Base-by-base conservation (phyloP, 2,113 vertebrate species). In the Protomyctophum bolini region DNA sequence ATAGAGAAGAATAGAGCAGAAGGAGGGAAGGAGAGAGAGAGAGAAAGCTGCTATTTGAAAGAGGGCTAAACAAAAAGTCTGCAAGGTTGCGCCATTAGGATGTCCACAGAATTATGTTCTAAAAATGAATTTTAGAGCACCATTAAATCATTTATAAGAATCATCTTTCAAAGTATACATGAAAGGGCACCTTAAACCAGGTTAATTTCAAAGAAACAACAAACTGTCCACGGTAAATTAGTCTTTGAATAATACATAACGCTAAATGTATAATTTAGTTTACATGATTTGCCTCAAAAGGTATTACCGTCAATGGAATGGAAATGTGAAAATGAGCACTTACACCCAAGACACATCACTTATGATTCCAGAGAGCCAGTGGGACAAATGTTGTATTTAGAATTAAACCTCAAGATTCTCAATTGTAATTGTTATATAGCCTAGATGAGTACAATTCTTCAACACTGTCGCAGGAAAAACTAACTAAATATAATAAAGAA, bases 231-330 rank as follows among this genome's bases (percentile, higher is more conserved):
- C 63, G 72, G 86, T 66, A 81, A 85, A 89, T 91, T 70, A 76
- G 82, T 77, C 66, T 56, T 68, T 87, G 77, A 90, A 89, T 90
- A 85, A 88, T 87, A 82, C 80, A 88, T 89, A 72, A 77, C 9
- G 28, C 6, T 50, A 75, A 85, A 88, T 90, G 69, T 82, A 89
- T 88, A 83, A 90, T 90, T 91, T 73, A 90, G 83, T 77, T 82
- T 79, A 78, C 78, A 62, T 68, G 68, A 85, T 84, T 75, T 74
- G 51, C 58, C 54, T 79, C 72, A 68, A 73, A 82, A 65, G 72
- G 71, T 9, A 9, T 48, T 67, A 59, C 58, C 68, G 61, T 73
- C 63, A 45, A 50, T 60, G 75, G 73, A 81, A 79, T 80, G 77
- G 57, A 78, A 87, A 81, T 68, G 47, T 82, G 58, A 83, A 41